Conservation (phyloP, 2,888 invertebrate genomes). For the Dermolepida albohirtum region DNA sequence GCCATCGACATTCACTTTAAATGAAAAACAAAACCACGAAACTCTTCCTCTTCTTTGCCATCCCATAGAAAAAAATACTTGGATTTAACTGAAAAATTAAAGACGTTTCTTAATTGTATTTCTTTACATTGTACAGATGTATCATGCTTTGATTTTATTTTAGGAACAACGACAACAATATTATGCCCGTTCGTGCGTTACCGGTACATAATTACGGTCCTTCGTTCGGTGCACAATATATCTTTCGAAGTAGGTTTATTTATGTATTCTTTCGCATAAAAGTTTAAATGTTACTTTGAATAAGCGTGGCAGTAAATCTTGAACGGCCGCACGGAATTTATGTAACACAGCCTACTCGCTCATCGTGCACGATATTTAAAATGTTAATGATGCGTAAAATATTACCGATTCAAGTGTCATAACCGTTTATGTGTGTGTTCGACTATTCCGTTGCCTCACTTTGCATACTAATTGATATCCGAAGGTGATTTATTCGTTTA, state of each 20-base stretch:
- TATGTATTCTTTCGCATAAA: conserved; percentile 28
- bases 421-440: conserved; percentile 23
- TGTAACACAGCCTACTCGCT: conserved; percentile 28
- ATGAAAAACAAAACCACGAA: no score
- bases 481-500: conserved; percentile 24
- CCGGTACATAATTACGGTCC: not conserved
- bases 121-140: no score
- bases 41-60: no score
- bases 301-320: conserved; percentile 25
- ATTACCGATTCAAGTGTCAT: conserved; percentile 32
- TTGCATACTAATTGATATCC: conserved; percentile 28
- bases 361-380: conserved; percentile 22
- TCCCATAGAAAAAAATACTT: no score
- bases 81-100: no score
- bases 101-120: no score
- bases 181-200: no score
- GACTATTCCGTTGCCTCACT: conserved; percentile 19
- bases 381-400: conserved; percentile 31
- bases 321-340: not conserved
- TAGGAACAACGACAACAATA: no score
- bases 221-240: conserved; percentile 11
- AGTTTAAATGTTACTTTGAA: conserved; percentile 12
- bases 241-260: conserved; percentile 20
- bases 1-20: no score
- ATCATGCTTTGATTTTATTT: no score